Evolutionary conservation across 2,797 vertebrate species (phyloP), one percentile per base, ranked within the genome.

Genomic region (Sebastes cheni): DNA sequence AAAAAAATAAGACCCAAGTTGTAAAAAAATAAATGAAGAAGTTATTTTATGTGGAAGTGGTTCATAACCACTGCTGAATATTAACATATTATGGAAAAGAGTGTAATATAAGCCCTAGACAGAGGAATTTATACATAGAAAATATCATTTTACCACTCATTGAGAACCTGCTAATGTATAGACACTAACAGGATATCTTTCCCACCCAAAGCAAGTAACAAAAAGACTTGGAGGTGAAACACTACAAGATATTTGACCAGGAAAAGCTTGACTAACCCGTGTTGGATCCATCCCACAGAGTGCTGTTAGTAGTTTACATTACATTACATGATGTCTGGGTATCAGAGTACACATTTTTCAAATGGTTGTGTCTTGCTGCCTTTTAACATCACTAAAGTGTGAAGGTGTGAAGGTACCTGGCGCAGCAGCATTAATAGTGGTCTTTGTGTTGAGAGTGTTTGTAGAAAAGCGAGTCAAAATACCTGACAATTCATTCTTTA

Each of bases 321-420:
- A 75, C 61, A 79, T 61, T 30, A 75, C 61, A 79, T 70, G 61
- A 80, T 67, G 68, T 39, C 74, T 67, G 74, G 50, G 69, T 79
- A 55, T 72, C 76, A 52, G 23, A 69, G 56, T 20, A 18, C 59
- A 75, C 59, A 59, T 76, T 66, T 78, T 78, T 81, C 62, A 85
- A 80, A 67, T 27, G 14, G 27, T 27, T 55, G 75, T 85, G 32
- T 79, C 75, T 25, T 75, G 71, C 56, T 81, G 60, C 71, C 46
- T 73, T 82, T 89, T 81, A 81, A 77, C 77, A 64, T 55, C 72
- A 67, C 52, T 73, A 72, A 62, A 66, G 76, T 82, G 77, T 83
- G 80, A 88, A 82, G 68, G 59, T 70, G 39, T 83, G 80, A 88
- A 80, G 68, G 59, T 70, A 29, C 52, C 66, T 66, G 32, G 8